A percentile compares a stretch with the other conserved stretches of the same genome.
phyloP scores from a whole-genome alignment of 2,113 vertebrate genomes.

The Salvelinus alpinus region DNA sequence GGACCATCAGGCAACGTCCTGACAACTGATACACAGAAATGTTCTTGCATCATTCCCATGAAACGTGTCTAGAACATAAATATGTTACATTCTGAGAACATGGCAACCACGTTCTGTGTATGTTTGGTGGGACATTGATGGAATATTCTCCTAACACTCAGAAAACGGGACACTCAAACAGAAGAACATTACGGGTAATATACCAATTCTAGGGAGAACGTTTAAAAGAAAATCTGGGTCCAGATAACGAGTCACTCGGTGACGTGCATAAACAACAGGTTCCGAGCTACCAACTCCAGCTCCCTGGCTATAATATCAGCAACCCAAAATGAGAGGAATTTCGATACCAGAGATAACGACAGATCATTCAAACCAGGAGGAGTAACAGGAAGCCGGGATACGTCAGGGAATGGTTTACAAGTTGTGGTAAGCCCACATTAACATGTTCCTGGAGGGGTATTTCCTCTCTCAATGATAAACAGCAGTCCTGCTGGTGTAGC shows the following conservation, averaged over 20 bases:
- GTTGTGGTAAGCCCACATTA: slow-evolving; percentile 49
- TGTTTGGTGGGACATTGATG: too few relatives aligned
- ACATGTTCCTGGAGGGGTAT: slow-evolving; percentile 41
- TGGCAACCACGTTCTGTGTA: too few relatives aligned
- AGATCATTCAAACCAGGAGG: slow-evolving; percentile 44
- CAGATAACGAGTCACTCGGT: neutral
- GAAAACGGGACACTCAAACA: too few relatives aligned
- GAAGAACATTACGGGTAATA: too few relatives aligned
- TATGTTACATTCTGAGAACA: too few relatives aligned
- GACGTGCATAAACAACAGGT: neutral
- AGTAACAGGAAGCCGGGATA: slow-evolving; percentile 33
- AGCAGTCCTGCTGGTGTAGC: slow-evolving; percentile 28
- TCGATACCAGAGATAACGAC: slow-evolving; percentile 34
- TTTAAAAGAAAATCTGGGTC: too few relatives aligned
- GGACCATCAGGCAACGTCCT: too few relatives aligned
- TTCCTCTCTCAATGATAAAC: slow-evolving; percentile 46
- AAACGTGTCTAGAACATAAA: too few relatives aligned
- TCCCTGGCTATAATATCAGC: slow-evolving; percentile 13
- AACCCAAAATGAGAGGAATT: slow-evolving; percentile 16
- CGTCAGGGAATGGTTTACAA: slow-evolving; percentile 55
- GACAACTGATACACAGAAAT: too few relatives aligned
- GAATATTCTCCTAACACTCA: too few relatives aligned
- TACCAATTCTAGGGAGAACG: too few relatives aligned
- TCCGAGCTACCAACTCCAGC: neutral
- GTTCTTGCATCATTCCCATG: too few relatives aligned